Evolutionary conservation across 2,888 invertebrate genomes (phyloP).

Genomic region (Phoronis australis): DNA sequence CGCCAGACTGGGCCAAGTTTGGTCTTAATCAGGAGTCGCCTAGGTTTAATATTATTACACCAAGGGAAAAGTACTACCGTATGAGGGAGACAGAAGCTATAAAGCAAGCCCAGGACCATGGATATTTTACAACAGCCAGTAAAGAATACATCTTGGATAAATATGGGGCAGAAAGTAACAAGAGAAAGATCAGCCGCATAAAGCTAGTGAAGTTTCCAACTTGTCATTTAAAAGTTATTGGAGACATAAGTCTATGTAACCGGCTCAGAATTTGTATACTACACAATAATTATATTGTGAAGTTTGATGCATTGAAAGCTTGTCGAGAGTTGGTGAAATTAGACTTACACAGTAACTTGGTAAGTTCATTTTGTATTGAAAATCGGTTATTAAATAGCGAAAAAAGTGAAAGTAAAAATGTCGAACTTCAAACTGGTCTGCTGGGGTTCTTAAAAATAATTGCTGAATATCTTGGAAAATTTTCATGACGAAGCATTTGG

Average conservation of each 20-base stretch:
- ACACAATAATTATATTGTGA: slow-evolving; percentile 43
- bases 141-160: slow-evolving; percentile 27
- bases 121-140: slow-evolving; percentile 34
- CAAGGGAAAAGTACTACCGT: slow-evolving; percentile 28
- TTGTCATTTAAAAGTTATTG: slow-evolving; percentile 36
- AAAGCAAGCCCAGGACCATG: slow-evolving; percentile 24
- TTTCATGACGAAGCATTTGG: too few species aligned
- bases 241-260: slow-evolving; percentile 37
- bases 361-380: slow-evolving; percentile 9
- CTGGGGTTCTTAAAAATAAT: too few species aligned
- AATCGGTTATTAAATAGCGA: too few species aligned
- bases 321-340: slow-evolving; percentile 45
- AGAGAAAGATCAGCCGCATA: slow-evolving; percentile 28
- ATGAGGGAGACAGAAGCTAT: slow-evolving; percentile 39
- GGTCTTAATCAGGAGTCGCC: slow-evolving; percentile 27
- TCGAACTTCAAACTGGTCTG: too few species aligned
- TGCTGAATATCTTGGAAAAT: too few species aligned
- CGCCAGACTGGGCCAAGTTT: slow-evolving; percentile 45
- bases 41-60: too few species aligned
- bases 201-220: slow-evolving; percentile 27
- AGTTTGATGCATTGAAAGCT: slow-evolving; percentile 35
- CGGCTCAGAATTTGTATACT: slow-evolving; percentile 40
- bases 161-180: slow-evolving; percentile 1
- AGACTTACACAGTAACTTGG: slow-evolving; percentile 48
- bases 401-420: too few species aligned